These are phyloP conservation scores for Oppia nitens DNA, from an alignment of 1,140 invertebrate genomes.

Conservation along the genomic window DNA sequence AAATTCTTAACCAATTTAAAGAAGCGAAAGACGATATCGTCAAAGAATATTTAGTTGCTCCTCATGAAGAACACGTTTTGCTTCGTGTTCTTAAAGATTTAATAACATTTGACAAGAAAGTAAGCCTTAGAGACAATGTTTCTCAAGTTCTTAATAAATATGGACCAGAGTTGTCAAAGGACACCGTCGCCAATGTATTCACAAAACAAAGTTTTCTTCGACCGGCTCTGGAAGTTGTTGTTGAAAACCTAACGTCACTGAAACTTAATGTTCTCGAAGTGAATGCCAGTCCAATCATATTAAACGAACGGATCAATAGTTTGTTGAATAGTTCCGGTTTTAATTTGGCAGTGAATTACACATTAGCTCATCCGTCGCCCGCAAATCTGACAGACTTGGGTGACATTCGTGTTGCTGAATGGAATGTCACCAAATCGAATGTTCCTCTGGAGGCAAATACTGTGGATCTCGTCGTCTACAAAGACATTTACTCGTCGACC, in stretches of 20 bases:
- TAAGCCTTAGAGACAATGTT: slow-evolving; percentile 8
- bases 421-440: slow-evolving; percentile 22
- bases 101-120: not conserved
- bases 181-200: slow-evolving; percentile 14
- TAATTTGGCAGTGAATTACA: slow-evolving; percentile 29
- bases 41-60: slow-evolving; percentile 13
- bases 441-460: slow-evolving; percentile 19
- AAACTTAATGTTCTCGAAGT: slow-evolving; percentile 64
- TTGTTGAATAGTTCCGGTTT: slow-evolving; percentile 27
- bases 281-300: slow-evolving; percentile 21
- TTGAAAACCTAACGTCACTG: slow-evolving; percentile 54
- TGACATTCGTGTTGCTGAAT: slow-evolving; percentile 22
- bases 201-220: slow-evolving; percentile 27
- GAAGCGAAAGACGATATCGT: slow-evolving; percentile 11
- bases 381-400: slow-evolving; percentile 23
- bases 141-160: slow-evolving; percentile 15
- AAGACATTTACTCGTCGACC: slow-evolving; percentile 20
- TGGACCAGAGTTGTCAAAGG: slow-evolving; percentile 5
- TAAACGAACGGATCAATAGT: slow-evolving; percentile 23
- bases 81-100: slow-evolving; percentile 10
- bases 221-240: slow-evolving; percentile 44
- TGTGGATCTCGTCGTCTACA: slow-evolving; percentile 26
- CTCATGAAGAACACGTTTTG: slow-evolving; percentile 12
- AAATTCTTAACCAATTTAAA: slow-evolving; percentile 19
- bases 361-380: slow-evolving; percentile 24